Percentiles rank a stretch among this genome's conserved stretches.
Conservation (phyloP, 2,113 vertebrate genomes). For the Ancistrus triradiatus region DNA sequence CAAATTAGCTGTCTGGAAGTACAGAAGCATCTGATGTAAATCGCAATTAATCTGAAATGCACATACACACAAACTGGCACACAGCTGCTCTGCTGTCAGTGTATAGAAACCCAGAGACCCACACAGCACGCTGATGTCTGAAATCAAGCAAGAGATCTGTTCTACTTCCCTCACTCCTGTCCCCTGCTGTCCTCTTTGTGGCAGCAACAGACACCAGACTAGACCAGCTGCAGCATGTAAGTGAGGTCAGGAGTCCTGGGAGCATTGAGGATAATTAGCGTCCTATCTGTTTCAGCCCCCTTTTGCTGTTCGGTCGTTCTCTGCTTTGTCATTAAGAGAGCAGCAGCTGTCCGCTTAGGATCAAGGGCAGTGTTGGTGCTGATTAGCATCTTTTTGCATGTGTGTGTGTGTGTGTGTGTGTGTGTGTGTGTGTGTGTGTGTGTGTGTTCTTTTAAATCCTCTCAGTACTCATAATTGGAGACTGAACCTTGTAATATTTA, state of each 20-base stretch:
- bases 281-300: constrained; percentile 13
- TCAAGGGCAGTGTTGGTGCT: constrained; percentile 17
- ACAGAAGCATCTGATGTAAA: background rate
- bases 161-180: constrained; percentile 1
- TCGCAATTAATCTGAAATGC: background rate
- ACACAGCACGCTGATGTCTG: constrained; percentile 12
- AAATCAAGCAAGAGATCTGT: constrained; percentile 13
- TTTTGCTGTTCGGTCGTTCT: constrained; percentile 25
- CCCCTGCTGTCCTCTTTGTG: constrained; percentile 25
- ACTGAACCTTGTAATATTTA: no score
- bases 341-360: constrained; percentile 35
- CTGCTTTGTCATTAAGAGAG: constrained; percentile 15
- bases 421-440: constrained; percentile 6
- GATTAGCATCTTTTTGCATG: no score
- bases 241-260: constrained; percentile 26
- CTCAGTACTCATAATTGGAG: no score
- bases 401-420: background rate
- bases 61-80: constrained; percentile 1
- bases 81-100: constrained; percentile 14
- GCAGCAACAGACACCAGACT: constrained; percentile 5
- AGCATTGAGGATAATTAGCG: constrained; percentile 25
- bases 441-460: background rate
- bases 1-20: background rate
- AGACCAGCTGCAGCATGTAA: constrained; percentile 21
- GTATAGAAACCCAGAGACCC: constrained; percentile 11